phyloP scores from a whole-genome alignment of 1,140 invertebrate species.

The Drosophila kanapiae region DNA sequence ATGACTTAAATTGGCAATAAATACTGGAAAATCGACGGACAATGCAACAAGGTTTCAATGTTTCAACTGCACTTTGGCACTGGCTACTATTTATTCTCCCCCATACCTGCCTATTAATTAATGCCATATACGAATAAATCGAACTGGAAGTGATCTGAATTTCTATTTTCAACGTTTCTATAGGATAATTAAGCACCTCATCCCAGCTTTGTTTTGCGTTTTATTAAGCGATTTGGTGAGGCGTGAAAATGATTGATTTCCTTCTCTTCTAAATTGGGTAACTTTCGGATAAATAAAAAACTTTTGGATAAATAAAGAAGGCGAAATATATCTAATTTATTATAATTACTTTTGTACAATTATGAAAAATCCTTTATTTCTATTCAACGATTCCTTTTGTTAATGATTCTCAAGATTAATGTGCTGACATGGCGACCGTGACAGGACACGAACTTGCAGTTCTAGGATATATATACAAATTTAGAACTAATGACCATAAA shows the following conservation, averaged over 20 bases:
- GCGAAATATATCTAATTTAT: background rate
- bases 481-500: background rate
- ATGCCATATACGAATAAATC: conserved; percentile 13
- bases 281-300: too few species aligned
- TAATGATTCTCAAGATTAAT: background rate
- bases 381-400: too few species aligned
- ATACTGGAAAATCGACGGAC: conserved; percentile 48
- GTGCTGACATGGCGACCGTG: background rate
- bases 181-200: conserved; percentile 23
- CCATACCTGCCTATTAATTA: conserved; percentile 12
- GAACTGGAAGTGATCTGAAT: conserved; percentile 36
- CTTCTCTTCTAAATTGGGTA: background rate
- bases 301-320: background rate
- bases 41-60: conserved; percentile 39
- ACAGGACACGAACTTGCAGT: background rate
- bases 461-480: background rate
- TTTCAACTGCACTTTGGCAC: conserved; percentile 41
- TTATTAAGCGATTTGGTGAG: conserved; percentile 1
- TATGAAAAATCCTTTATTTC: too few species aligned
- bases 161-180: conserved; percentile 11
- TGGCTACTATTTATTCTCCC: conserved; percentile 5
- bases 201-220: background rate
- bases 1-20: conserved; percentile 51
- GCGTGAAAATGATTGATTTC: conserved; percentile 39
- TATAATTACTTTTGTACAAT: too few species aligned